These are phyloP conservation scores for Isaurus tuberculatus DNA, from an alignment of 92 coral and sea anemone genomes.

Conservation along the genomic window DNA sequence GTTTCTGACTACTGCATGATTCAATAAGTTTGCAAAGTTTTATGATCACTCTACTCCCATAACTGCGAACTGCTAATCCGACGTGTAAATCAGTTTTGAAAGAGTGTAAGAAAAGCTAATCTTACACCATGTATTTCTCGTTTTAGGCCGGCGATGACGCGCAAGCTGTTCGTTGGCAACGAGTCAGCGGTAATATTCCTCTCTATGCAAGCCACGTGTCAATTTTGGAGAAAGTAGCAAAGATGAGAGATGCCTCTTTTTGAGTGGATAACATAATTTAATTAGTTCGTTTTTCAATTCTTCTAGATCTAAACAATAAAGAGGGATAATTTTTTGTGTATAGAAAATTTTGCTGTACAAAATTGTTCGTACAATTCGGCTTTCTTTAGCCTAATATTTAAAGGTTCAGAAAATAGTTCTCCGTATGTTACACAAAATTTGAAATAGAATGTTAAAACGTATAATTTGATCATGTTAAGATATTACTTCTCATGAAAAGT, in stretches of 20 bases:
- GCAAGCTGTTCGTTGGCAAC: slow-evolving; percentile 98
- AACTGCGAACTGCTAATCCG: no score
- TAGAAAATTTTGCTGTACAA: no score
- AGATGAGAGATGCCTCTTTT: slow-evolving; percentile 90
- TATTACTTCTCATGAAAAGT: no score
- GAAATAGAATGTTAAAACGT: no score
- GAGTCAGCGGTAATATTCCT: slow-evolving; percentile 99
- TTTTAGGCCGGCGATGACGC: slow-evolving; percentile 99
- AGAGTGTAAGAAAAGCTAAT: not conserved
- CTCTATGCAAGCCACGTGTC: slow-evolving; percentile 96
- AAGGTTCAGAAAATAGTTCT: no score
- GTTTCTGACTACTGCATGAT: no score
- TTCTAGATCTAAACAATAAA: no score
- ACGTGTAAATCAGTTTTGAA: not conserved
- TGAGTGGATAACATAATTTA: slow-evolving; percentile 16
- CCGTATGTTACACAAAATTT: no score
- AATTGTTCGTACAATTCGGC: no score
- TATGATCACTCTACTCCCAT: not conserved
- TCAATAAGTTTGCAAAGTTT: not conserved
- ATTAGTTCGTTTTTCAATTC: not conserved
- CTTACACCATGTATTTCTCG: slow-evolving; percentile 8
- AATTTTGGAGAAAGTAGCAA: slow-evolving; percentile 93
- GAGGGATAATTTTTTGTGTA: no score
- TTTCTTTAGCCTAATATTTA: no score
- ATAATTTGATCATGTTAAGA: no score